Conservation (phyloP, 2,113 vertebrate species). For the Pterophyllum scalare region DNA sequence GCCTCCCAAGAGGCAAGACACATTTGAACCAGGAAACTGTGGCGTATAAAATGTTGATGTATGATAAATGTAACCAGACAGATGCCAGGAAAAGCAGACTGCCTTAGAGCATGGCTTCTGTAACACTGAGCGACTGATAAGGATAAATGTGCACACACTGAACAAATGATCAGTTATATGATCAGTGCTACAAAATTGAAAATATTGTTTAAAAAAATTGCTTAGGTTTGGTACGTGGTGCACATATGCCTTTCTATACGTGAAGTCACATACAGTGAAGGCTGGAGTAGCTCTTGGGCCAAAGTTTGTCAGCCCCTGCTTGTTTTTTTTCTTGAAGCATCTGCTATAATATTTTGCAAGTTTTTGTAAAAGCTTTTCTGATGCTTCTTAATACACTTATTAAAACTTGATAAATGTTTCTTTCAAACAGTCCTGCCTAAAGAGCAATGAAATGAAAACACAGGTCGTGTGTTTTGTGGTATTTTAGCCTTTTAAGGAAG, state of each 20-base stretch:
- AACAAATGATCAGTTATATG: no score
- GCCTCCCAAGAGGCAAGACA: no score
- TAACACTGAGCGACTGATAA: no score
- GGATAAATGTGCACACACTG: no score
- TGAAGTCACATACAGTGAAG: neutral
- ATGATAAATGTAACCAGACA: no score
- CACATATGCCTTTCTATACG: neutral
- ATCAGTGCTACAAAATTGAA: no score
- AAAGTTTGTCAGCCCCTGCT: neutral
- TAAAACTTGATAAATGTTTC: neutral
- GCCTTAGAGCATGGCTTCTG: no score
- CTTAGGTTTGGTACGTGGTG: no score
- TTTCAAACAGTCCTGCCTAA: neutral
- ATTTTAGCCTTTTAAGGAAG: neutral
- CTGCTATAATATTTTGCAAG: neutral
- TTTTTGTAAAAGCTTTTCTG: neutral
- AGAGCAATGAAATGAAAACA: neutral
- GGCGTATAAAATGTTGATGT: no score
- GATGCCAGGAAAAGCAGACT: no score
- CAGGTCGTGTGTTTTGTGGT: neutral
- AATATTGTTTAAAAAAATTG: no score
- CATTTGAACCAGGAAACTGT: no score
- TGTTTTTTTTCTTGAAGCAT: neutral
- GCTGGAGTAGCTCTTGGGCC: neutral
- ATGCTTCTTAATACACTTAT: neutral